These are phyloP conservation scores for Drosophila sordidula DNA, from an alignment of 2,888 invertebrate species.

Conservation along the genomic window DNA sequence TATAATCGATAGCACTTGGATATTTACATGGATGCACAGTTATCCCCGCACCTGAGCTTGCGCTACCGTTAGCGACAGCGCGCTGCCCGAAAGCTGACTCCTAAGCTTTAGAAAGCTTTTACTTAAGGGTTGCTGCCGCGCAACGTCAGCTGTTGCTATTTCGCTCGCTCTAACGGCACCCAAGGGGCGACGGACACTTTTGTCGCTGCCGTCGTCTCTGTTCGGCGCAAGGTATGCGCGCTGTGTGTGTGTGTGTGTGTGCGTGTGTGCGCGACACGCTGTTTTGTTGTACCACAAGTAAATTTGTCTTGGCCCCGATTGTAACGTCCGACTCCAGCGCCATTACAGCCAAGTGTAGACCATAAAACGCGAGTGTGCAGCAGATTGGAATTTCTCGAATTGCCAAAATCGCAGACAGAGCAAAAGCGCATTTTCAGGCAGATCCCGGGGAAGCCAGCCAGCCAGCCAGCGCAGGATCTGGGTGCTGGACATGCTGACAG, in stretches of 20 bases:
- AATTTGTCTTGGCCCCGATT: constrained; percentile 76
- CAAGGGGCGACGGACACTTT: neutral
- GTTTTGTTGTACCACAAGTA: constrained; percentile 74
- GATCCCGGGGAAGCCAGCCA: too few species aligned
- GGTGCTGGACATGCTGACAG: too few species aligned
- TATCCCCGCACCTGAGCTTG: constrained; percentile 18
- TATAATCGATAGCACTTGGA: constrained; percentile 10
- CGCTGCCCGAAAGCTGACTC: constrained; percentile 15
- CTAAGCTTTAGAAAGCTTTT: constrained; percentile 34
- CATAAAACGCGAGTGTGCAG: constrained; percentile 35
- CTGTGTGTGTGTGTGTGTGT: too few species aligned
- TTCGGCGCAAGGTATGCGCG: constrained; percentile 18
- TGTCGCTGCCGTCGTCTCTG: constrained; percentile 40
- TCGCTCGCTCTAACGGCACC: constrained; percentile 4
- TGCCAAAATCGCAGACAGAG: too few species aligned
- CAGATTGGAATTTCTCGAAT: too few species aligned
- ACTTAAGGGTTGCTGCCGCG: constrained; percentile 32
- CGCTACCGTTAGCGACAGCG: constrained; percentile 24
- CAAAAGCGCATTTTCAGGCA: too few species aligned
- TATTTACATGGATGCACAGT: neutral
- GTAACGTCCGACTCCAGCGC: constrained; percentile 40
- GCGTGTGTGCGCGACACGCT: constrained; percentile 12
- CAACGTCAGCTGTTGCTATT: constrained; percentile 23
- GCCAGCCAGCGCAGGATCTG: too few species aligned
- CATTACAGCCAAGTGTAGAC: constrained; percentile 52